Evolutionary conservation across 1,140 invertebrate species (phyloP), one percentile per base, ranked within the genome.

Genomic region (Lysiphlebus fabarum): DNA sequence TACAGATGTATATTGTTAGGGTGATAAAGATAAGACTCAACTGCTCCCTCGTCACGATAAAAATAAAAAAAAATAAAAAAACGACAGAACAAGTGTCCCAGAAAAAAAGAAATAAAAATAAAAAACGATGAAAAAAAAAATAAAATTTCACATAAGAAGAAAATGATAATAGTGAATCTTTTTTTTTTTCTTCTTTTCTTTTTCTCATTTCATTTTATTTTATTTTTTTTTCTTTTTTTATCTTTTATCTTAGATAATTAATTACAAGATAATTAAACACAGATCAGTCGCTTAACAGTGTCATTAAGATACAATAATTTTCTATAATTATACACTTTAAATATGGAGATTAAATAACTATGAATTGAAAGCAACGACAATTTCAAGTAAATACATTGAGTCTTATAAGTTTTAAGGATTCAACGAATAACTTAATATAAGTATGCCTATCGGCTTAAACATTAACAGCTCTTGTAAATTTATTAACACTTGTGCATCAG

Each of bases 311-410:
- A 37, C 45, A 38, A 48, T 40, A 51, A 51, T 55, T 60, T 54
- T 53, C 49, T 8, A 53, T 53, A 60, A 55, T 60, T 60, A n/a
- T n/a, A 60, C 44, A 60, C 44, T 33, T 60, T 55, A 53, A 60
- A 60, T 60, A 60, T 60, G 58, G 53, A 60, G 58, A 60, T 60
- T 60, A 60, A 44, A 49, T 37, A 9, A 45, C 38, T 55, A 37
- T 48, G 58, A 37, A 55, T 38, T 41, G 58, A 33, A 51, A 59
- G 45, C 47, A 48, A 49, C 34, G 49, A 9, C 47, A 36, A 26
- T 26, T 26, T 26, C 34, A n/a, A 51, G 49, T 51, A 26, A 26
- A 26, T 26, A 26, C 17, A 26, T 26, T 26, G 17, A 26, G 17
- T 26, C 17, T 26, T 26, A n/a, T n/a, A n/a, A 26, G 17, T 26